Conservation (phyloP, 1,140 invertebrate species). For the Marisa cornuarietis region DNA sequence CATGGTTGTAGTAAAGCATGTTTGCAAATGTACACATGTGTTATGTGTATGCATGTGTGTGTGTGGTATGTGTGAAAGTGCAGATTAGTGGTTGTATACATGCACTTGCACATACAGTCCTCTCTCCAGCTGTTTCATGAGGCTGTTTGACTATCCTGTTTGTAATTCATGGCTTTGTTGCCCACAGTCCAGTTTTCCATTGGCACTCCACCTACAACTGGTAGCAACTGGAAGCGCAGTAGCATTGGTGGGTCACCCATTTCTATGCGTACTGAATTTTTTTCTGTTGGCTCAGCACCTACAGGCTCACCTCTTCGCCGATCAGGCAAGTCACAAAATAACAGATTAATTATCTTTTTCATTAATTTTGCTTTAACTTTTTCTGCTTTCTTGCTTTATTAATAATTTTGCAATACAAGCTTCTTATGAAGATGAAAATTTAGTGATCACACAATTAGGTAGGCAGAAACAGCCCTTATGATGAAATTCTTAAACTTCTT, state of each 20-base stretch:
- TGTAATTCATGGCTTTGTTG: no score
- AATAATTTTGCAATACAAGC: neutral
- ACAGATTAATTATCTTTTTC: neutral
- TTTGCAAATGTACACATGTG: no score
- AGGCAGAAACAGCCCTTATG: no score
- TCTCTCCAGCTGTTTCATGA: no score
- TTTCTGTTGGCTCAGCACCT: neutral
- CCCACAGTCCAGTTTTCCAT: constrained; percentile 83
- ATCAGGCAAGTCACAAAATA: constrained; percentile 70
- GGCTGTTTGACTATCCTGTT: no score
- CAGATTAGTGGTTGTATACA: no score
- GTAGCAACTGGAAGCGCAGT: constrained; percentile 70
- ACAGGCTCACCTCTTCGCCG: constrained; percentile 75
- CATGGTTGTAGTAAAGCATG: no score
- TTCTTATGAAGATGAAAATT: neutral
- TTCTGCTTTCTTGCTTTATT: neutral
- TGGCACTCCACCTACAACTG: constrained; percentile 80
- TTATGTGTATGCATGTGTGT: no score
- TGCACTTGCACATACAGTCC: no score
- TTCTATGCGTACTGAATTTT: constrained; percentile 44
- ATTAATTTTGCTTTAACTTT: neutral
- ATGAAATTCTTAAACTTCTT: neutral
- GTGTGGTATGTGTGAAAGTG: no score
- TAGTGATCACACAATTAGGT: neutral
- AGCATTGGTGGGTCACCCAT: constrained; percentile 77